Evolutionary conservation across 2,797 vertebrate genomes (phyloP).

Genomic region (Rallus crepitans): DNA sequence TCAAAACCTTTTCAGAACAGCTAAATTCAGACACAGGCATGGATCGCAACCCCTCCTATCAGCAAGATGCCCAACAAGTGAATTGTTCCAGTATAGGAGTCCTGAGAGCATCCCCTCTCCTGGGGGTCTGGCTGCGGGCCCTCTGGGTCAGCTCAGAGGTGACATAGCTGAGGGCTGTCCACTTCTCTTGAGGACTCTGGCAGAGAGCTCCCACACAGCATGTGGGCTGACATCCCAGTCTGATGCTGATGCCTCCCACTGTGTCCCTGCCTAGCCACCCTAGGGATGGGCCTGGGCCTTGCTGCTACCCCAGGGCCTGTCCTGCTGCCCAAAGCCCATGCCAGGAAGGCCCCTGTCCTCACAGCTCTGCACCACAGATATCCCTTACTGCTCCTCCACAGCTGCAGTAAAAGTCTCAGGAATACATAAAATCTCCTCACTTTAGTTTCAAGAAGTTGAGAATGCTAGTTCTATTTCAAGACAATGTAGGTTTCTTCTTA

Average conservation of each 20-base stretch:
- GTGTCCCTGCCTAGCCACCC: neutral
- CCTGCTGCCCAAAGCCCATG: accelerated
- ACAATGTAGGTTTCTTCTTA: neutral
- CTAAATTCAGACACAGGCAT: neutral
- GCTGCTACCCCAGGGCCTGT: accelerated
- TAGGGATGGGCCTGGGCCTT: too few species aligned
- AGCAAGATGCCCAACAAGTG: neutral
- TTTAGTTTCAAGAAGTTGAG: neutral
- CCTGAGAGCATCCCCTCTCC: neutral
- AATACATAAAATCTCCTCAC: neutral
- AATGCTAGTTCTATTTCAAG: neutral
- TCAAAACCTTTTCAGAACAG: neutral
- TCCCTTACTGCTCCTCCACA: neutral
- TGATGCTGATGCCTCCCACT: neutral
- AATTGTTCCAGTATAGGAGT: accelerated
- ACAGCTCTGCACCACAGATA: neutral
- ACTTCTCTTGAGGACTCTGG: neutral
- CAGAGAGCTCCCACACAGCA: neutral
- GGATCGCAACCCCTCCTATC: neutral
- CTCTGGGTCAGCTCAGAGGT: neutral
- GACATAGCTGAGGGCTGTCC: neutral
- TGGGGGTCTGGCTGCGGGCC: neutral
- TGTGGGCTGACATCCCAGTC: neutral
- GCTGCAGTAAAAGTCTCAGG: neutral
- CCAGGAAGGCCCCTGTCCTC: neutral